Conservation (phyloP, 2,888 invertebrate genomes). For the Steinernema hermaphroditum region DNA sequence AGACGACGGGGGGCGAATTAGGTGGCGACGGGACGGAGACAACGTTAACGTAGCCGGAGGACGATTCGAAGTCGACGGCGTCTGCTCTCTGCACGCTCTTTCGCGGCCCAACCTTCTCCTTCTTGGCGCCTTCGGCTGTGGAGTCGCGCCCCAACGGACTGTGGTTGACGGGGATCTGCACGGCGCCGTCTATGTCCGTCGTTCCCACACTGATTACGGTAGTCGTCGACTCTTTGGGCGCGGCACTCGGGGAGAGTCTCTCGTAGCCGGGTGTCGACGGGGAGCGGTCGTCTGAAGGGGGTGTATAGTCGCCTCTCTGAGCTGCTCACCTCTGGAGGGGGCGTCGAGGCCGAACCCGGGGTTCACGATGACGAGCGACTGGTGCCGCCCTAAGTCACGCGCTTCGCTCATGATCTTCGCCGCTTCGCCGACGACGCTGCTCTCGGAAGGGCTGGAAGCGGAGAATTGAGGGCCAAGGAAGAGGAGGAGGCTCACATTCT, state of each 20-base stretch:
- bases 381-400: not conserved
- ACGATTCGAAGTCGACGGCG: slow-evolving; percentile 12
- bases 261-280: slow-evolving; percentile 8
- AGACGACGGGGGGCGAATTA: not conserved
- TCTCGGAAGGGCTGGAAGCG: not conserved
- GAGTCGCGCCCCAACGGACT: not conserved
- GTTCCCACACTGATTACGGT: slow-evolving; percentile 9
- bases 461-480: not conserved
- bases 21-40: slow-evolving; percentile 21
- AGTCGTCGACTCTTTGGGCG: slow-evolving; percentile 8
- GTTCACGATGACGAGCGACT: slow-evolving; percentile 1
- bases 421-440: slow-evolving; percentile 1
- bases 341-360: not conserved
- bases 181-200: not conserved
- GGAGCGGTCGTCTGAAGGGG: not conserved
- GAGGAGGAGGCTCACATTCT: not conserved
- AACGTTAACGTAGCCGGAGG: slow-evolving; percentile 6
- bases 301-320: no score
- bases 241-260: not conserved
- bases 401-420: not conserved
- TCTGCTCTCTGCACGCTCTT: slow-evolving; percentile 13
- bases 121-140: not conserved
- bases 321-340: not conserved
- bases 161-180: slow-evolving; percentile 6
- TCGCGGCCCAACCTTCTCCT: slow-evolving; percentile 5